phyloP scores from a whole-genome alignment of 1,140 invertebrate genomes.

The Cheumatopsyche charites region DNA sequence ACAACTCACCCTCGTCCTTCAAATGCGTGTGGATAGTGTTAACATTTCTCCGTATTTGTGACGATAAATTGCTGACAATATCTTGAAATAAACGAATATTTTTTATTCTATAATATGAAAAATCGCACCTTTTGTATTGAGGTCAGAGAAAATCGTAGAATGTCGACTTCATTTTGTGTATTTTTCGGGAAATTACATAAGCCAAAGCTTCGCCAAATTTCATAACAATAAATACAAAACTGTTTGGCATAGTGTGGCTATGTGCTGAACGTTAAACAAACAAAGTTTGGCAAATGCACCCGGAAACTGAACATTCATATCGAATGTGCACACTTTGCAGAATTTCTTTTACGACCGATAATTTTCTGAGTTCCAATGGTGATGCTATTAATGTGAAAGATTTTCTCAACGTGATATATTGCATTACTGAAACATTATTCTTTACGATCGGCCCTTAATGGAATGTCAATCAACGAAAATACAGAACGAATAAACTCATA shows the following conservation, averaged over 20 bases:
- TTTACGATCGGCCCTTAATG: slow-evolving; percentile 29
- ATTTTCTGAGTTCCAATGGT: slow-evolving; percentile 21
- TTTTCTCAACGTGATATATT: slow-evolving; percentile 4
- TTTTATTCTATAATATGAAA: no score
- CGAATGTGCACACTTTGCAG: slow-evolving; percentile 3
- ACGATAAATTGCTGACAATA: slow-evolving; percentile 1
- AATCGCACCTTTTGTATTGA: no score
- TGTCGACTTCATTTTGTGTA: no score
- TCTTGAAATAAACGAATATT: no score
- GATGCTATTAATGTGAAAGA: slow-evolving; percentile 34
- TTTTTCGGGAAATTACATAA: no score
- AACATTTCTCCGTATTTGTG: slow-evolving; percentile 7
- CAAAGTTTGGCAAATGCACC: no score
- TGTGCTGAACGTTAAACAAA: no score
- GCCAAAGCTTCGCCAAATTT: no score
- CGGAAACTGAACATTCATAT: not conserved
- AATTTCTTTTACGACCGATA: slow-evolving; percentile 23
- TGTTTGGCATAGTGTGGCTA: no score
- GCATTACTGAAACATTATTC: slow-evolving; percentile 1
- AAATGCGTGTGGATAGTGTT: slow-evolving; percentile 14
- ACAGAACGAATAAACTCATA: no score
- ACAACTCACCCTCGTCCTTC: slow-evolving; percentile 1
- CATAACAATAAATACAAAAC: no score
- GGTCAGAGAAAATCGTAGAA: no score
- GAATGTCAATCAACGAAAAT: not conserved